These are phyloP conservation scores for Saxidomus purpurata DNA, from an alignment of 1,140 invertebrate species.

Conservation along the genomic window DNA sequence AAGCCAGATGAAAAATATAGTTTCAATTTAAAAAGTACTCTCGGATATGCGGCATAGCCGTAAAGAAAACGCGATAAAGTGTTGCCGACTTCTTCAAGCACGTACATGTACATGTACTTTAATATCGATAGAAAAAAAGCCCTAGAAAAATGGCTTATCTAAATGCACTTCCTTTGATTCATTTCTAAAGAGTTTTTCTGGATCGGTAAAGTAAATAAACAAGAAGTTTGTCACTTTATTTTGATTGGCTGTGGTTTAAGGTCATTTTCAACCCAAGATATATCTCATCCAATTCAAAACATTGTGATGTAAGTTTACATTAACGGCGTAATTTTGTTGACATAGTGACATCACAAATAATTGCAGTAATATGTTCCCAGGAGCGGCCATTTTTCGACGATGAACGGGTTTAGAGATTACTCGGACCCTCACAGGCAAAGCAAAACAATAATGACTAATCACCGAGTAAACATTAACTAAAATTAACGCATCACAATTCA, in stretches of 20 bases:
- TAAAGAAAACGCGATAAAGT: no score
- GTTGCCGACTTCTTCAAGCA: no score
- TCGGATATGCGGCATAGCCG: no score
- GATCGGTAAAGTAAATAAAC: conserved; percentile 18
- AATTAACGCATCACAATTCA: not conserved
- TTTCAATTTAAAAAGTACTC: no score
- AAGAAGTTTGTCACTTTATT: conserved; percentile 25
- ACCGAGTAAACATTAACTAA: not conserved
- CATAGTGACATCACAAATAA: conserved; percentile 42
- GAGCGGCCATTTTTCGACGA: not conserved
- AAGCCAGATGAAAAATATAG: no score
- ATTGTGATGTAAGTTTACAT: conserved; percentile 16
- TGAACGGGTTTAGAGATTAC: not conserved
- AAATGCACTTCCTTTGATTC: not conserved
- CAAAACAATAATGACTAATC: not conserved
- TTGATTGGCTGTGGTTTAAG: conserved; percentile 29
- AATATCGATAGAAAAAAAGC: not conserved
- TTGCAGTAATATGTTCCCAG: not conserved
- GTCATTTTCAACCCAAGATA: not conserved
- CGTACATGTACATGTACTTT: not conserved
- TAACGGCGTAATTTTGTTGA: conserved; percentile 46
- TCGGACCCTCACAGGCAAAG: not conserved
- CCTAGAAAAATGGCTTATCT: not conserved
- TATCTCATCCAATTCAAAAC: conserved; percentile 8
- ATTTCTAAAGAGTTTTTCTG: not conserved